Conservation (phyloP, 2,113 vertebrate genomes). For the Aythya baeri region DNA sequence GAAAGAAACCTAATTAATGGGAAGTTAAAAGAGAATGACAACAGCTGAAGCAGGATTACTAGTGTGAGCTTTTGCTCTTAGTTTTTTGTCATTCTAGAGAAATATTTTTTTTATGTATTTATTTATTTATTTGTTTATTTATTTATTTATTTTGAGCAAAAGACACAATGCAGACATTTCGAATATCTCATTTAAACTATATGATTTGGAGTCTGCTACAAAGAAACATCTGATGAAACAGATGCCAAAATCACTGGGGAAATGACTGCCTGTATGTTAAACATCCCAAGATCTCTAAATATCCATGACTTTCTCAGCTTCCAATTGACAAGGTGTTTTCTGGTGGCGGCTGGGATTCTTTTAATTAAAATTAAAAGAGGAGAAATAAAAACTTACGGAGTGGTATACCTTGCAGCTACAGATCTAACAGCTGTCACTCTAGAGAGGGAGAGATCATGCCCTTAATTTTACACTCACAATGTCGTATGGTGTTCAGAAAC, state of each 20-base stretch:
- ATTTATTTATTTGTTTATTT: too few relatives aligned
- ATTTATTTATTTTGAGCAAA: background rate
- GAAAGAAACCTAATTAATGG: constrained; percentile 24
- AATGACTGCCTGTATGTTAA: background rate
- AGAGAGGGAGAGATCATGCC: background rate
- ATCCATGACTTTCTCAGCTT: background rate
- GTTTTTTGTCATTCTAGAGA: background rate
- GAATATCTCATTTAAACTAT: background rate
- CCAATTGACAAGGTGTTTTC: background rate
- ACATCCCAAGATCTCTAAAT: background rate
- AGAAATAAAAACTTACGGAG: background rate
- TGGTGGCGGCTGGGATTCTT: background rate
- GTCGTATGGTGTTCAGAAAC: background rate
- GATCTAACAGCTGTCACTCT: background rate
- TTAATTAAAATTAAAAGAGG: background rate
- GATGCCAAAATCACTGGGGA: background rate
- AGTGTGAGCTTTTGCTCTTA: background rate
- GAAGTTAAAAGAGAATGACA: background rate
- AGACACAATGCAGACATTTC: background rate
- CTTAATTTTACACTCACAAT: background rate
- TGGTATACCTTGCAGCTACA: background rate
- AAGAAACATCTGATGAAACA: background rate
- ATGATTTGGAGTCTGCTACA: background rate
- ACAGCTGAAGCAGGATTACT: background rate
- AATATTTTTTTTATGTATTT: background rate